Conservation (phyloP, 2,113 vertebrate genomes). For the Hassar affinis region DNA sequence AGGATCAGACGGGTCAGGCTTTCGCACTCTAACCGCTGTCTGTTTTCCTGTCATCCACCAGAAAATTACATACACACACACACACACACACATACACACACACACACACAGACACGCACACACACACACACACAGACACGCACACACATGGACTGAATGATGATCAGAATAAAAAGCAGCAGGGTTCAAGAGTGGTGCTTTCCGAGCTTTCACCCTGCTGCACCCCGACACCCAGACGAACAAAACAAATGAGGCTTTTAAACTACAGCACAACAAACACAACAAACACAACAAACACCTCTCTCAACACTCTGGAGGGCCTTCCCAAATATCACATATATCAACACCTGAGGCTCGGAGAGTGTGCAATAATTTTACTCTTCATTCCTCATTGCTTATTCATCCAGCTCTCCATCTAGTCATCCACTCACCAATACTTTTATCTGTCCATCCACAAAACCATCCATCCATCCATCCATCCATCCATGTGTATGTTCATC, state of each 20-base stretch:
- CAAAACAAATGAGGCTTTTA: neutral
- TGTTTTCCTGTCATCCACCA: conserved; percentile 23
- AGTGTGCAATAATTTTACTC: neutral
- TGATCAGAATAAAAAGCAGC: conserved; percentile 10
- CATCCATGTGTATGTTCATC: neutral
- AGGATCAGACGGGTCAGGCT: conserved; percentile 29
- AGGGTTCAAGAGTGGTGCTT: neutral
- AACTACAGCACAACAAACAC: neutral
- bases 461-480: neutral
- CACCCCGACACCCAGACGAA: neutral
- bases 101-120: no score
- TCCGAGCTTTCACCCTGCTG: conserved; percentile 1
- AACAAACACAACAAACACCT: neutral
- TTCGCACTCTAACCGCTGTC: neutral
- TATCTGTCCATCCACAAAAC: neutral
- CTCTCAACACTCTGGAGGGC: neutral
- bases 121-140: no score
- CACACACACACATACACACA: neutral
- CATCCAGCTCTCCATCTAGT: neutral
- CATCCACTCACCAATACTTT: rapidly evolving
- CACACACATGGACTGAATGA: neutral
- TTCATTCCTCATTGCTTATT: neutral
- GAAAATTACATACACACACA: conserved; percentile 24
- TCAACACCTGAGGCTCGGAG: neutral
- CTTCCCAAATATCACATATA: neutral